Conservation (phyloP, 30 jellyfish, hydroid and myxozoan genomes). For the Rhopilema esculentum region DNA sequence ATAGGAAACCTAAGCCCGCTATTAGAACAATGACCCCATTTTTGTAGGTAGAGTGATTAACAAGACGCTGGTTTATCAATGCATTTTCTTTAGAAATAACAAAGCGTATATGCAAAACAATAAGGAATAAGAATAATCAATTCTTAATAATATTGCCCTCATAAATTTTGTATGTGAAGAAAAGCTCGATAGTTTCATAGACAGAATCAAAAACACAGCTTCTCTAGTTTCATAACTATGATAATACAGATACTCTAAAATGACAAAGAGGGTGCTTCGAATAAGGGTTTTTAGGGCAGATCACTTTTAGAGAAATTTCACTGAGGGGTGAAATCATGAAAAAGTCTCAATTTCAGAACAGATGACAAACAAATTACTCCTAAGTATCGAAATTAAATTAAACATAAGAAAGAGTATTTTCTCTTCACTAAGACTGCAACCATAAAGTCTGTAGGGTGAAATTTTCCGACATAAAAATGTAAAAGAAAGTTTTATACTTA, state of each 20-base stretch:
- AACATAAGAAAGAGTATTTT: not conserved
- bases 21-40: not conserved
- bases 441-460: slow-evolving; percentile 1
- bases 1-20: not conserved
- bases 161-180: not conserved
- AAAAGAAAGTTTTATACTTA: not conserved
- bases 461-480: not conserved
- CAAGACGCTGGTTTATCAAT: not conserved
- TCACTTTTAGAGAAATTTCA: not conserved
- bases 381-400: not conserved
- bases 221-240: not conserved
- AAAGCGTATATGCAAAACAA: not conserved
- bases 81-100: not conserved
- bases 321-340: not conserved
- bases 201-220: not conserved
- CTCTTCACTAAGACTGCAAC: not conserved
- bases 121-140: not conserved
- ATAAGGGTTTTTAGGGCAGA: not conserved
- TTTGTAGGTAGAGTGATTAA: not conserved
- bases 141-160: not conserved
- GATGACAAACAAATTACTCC: not conserved
- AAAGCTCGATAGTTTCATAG: not conserved
- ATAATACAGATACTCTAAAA: not conserved
- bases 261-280: not conserved
- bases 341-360: not conserved